Conservation (phyloP, 1,140 invertebrate species). For the Pentalonia nigronervosa region DNA sequence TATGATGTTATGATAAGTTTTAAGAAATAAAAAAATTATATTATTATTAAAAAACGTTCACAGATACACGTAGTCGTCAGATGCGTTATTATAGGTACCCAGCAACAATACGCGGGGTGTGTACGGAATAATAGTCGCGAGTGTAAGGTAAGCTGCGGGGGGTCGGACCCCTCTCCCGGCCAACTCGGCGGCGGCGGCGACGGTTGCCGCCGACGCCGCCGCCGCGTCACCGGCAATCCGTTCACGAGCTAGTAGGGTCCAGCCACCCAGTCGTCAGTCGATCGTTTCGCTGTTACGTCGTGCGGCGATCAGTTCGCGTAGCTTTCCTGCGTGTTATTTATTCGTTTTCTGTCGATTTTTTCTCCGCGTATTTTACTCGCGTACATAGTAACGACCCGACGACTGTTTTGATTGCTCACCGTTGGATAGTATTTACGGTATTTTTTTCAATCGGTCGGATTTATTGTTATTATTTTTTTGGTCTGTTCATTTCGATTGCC, state of each 20-base stretch:
- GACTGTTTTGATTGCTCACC: neutral
- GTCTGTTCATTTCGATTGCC: neutral
- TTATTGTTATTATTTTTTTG: neutral
- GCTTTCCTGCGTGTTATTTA: neutral
- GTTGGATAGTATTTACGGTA: neutral
- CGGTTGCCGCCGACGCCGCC: neutral
- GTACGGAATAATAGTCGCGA: conserved; percentile 36
- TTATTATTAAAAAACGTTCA: no score
- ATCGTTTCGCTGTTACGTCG: conserved; percentile 30
- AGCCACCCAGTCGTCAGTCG: conserved; percentile 49
- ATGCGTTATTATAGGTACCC: no score
- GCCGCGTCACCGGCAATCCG: conserved; percentile 50
- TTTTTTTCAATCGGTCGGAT: neutral
- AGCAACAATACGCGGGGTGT: neutral
- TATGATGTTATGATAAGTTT: no score
- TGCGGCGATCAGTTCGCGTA: neutral
- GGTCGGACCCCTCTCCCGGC: neutral
- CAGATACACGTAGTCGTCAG: no score
- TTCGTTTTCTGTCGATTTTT: neutral
- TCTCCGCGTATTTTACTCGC: neutral
- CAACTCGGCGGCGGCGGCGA: neutral
- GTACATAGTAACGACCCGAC: no score
- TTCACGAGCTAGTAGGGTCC: conserved; percentile 42
- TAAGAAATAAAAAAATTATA: no score
- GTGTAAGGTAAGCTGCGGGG: neutral